Percentiles rank a stretch among this genome's conserved stretches.
phyloP scores from a whole-genome alignment of 2,888 invertebrate species.

The Pocota personata region DNA sequence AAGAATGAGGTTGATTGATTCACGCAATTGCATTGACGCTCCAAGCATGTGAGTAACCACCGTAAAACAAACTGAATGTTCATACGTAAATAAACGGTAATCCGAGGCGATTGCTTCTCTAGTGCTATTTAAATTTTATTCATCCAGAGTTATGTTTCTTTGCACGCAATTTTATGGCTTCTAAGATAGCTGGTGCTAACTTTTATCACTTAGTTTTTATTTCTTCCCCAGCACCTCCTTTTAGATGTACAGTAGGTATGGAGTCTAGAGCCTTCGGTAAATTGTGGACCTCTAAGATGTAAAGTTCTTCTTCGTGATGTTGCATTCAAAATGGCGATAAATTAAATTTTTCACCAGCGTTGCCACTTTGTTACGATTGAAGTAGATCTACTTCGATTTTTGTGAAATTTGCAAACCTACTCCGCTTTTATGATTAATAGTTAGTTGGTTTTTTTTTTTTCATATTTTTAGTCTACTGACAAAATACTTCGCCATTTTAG shows the following conservation, averaged over 20 bases:
- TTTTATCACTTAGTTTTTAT: constrained; percentile 13
- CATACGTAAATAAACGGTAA: constrained; percentile 49
- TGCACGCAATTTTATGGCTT: constrained; percentile 51
- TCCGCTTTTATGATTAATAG: too few species aligned
- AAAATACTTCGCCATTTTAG: too few species aligned
- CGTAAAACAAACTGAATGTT: neutral
- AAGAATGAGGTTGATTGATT: constrained; percentile 31
- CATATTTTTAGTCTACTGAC: too few species aligned
- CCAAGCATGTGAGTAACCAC: neutral
- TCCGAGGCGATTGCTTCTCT: constrained; percentile 40
- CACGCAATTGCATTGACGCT: constrained; percentile 13
- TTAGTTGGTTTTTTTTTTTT: too few species aligned
- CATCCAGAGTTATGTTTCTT: constrained; percentile 56
- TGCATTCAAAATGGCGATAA: too few species aligned
- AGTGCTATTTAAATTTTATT: constrained; percentile 49
- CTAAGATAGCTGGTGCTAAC: constrained; percentile 31
- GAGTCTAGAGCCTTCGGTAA: too few species aligned
- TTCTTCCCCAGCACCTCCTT: neutral
- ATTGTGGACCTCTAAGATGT: too few species aligned
- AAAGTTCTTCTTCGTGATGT: too few species aligned
- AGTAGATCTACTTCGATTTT: too few species aligned
- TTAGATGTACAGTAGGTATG: neutral
- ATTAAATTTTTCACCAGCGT: too few species aligned
- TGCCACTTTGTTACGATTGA: too few species aligned
- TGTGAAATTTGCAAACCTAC: too few species aligned